Percentiles rank a stretch among this genome's conserved stretches.
Evolutionary conservation across 1,140 invertebrate genomes (phyloP).

Genomic region (Polyergus mexicanus): DNA sequence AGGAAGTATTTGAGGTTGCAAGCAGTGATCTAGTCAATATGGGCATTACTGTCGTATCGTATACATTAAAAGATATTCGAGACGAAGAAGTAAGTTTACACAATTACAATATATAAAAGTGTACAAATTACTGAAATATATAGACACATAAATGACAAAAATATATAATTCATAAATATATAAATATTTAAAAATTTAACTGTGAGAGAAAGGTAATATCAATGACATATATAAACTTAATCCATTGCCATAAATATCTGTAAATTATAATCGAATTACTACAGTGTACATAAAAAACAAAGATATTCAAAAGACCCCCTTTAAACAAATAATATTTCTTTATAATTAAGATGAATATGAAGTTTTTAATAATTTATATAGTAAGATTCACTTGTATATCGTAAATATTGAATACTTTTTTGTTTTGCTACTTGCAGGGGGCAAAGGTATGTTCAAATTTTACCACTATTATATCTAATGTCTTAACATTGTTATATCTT

Average conservation of each 20-base stretch:
- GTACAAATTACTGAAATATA: background rate
- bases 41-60: conserved; percentile 99
- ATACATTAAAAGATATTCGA: conserved; percentile 98
- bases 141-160: conserved; percentile 19
- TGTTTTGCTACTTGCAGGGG: conserved; percentile 88
- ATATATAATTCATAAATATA: background rate
- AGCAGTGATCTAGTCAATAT: conserved; percentile 98
- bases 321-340: conserved; percentile 69
- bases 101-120: conserved; percentile 17
- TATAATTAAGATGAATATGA: conserved; percentile 67
- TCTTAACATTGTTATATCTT: conserved; percentile 67
- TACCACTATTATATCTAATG: conserved; percentile 77
- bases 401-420: conserved; percentile 84
- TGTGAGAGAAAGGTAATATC: conserved; percentile 10
- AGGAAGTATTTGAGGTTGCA: conserved; percentile 97
- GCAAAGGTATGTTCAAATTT: conserved; percentile 88
- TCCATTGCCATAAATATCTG: background rate
- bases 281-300: conserved; percentile 20
- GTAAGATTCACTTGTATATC: conserved; percentile 69
- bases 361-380: conserved; percentile 68
- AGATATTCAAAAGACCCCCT: conserved; percentile 75
- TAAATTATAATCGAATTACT: conserved; percentile 12
- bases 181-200: conserved; percentile 19
- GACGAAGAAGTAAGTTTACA: conserved; percentile 95
- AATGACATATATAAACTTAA: conserved; percentile 18